These are phyloP conservation scores for Vesta saturnalis DNA, from an alignment of 2,888 invertebrate genomes.

Conservation along the genomic window DNA sequence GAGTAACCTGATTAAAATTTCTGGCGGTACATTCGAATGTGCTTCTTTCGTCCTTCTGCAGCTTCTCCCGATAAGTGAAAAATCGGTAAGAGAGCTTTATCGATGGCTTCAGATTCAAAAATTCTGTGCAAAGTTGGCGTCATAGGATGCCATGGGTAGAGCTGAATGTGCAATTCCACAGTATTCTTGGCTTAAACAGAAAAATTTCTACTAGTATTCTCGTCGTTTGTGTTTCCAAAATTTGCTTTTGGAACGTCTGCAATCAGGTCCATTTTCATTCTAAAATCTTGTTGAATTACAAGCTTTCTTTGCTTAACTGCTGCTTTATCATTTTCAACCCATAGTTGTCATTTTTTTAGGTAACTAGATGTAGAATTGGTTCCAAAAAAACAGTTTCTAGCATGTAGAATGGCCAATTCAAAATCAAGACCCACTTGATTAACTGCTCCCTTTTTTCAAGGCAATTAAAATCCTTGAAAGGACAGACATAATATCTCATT, in stretches of 20 bases:
- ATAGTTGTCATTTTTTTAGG: constrained; percentile 49
- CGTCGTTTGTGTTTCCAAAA: constrained; percentile 42
- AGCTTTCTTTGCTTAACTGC: constrained; percentile 24
- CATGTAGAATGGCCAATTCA: constrained; percentile 50
- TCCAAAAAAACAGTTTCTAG: constrained; percentile 50
- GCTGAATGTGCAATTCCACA: constrained; percentile 42
- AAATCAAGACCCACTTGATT: constrained; percentile 45
- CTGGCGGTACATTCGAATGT: too few relatives aligned
- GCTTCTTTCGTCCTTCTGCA: not conserved
- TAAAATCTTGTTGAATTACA: constrained; percentile 44
- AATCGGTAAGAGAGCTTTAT: constrained; percentile 2
- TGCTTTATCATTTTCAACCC: constrained; percentile 18
- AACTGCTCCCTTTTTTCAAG: constrained; percentile 30
- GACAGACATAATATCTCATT: too few relatives aligned
- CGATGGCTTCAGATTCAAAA: not conserved
- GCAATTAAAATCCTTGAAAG: too few relatives aligned
- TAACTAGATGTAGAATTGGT: constrained; percentile 50
- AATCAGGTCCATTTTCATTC: constrained; percentile 31
- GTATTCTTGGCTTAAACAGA: constrained; percentile 38
- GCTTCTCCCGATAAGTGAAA: constrained; percentile 2
- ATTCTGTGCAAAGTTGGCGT: constrained; percentile 48
- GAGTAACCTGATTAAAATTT: too few relatives aligned
- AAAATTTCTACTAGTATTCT: constrained; percentile 37
- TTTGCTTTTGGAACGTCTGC: constrained; percentile 41
- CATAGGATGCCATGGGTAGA: constrained; percentile 51